These are phyloP conservation scores for Ceyx margarethae DNA, from an alignment of 2,113 vertebrate species.

Conservation along the genomic window DNA sequence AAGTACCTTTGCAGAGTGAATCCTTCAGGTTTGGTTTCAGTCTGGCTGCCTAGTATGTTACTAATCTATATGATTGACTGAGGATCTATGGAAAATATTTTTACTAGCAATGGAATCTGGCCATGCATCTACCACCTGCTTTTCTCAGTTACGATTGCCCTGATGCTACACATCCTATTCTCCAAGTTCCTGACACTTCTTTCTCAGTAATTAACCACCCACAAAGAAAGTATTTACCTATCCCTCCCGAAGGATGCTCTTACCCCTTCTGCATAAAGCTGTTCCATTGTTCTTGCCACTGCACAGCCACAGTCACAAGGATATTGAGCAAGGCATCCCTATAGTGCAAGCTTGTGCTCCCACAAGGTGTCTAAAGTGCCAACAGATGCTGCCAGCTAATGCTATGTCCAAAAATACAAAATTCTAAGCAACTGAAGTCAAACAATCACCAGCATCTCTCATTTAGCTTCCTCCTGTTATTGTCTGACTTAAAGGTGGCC, in stretches of 20 bases:
- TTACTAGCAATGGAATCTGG: background rate
- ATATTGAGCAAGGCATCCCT: background rate
- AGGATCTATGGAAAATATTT: background rate
- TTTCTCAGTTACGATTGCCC: background rate
- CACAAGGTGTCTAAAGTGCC: background rate
- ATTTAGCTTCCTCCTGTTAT: background rate
- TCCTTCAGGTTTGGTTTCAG: background rate
- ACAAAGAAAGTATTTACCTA: background rate
- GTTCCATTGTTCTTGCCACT: background rate
- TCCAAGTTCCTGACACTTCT: background rate
- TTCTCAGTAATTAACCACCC: background rate
- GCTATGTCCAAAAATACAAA: background rate
- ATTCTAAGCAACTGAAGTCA: background rate
- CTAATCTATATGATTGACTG: background rate
- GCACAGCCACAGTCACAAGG: background rate
- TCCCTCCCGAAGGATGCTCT: background rate
- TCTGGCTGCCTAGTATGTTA: background rate
- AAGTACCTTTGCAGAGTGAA: background rate
- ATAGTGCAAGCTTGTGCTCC: rapidly evolving
- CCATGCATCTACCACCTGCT: background rate
- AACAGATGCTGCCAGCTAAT: background rate
- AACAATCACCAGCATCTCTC: background rate
- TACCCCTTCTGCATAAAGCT: background rate
- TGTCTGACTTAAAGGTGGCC: background rate
- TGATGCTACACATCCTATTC: background rate